Evolutionary conservation across 2,797 vertebrate species (phyloP), one percentile per base, ranked within the genome.

Genomic region (Poeciliopsis turneri): DNA sequence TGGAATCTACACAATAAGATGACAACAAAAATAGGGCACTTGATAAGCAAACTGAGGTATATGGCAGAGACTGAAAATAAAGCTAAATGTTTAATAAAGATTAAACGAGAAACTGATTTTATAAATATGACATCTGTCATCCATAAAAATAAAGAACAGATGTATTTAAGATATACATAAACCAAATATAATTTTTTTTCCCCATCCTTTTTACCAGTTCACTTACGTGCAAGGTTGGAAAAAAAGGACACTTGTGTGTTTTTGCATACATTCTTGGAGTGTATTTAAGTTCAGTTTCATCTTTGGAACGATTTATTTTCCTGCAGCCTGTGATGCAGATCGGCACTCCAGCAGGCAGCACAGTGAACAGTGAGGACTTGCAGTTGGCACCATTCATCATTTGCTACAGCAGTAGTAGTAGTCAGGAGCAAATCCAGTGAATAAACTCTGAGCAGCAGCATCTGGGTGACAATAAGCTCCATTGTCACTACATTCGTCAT

Each of bases 401-500:
- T 4, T 18, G 72, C 51, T 46, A 59, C 78, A 75, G 5, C 78
- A 76, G 8, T 87, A 6, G 41, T 55, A 88, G 78, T 79, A 86
- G 78, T 91, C 84, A 76, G 77, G 45, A 86, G 82, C 73, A 76
- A 33, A 83, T 85, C 81, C 88, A 90, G 85, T 87, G 68, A 82
- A 86, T 53, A 49, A 82, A 83, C 77, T 80, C 71, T 74, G 53
- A 85, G 77, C 39, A 92, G 91, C 85, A 92, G 89, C 81, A 87
- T 86, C 45, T 85, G 72, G 70, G 75, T 55, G 71, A 74, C 64
- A 55, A 71, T 13, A 13, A 78, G 30, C n/a, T 30, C 82, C 76
- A 72, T 59, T 11, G 28, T 74, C 69, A 43, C 66, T 53, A 77
- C 75, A 74, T 57, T 64, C 72, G 68, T 46, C 51, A 51, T 20